Percentiles rank a stretch among this genome's conserved stretches.
These are phyloP conservation scores for Venusia cambrica DNA, from an alignment of 2,888 invertebrate species.

Conservation along the genomic window DNA sequence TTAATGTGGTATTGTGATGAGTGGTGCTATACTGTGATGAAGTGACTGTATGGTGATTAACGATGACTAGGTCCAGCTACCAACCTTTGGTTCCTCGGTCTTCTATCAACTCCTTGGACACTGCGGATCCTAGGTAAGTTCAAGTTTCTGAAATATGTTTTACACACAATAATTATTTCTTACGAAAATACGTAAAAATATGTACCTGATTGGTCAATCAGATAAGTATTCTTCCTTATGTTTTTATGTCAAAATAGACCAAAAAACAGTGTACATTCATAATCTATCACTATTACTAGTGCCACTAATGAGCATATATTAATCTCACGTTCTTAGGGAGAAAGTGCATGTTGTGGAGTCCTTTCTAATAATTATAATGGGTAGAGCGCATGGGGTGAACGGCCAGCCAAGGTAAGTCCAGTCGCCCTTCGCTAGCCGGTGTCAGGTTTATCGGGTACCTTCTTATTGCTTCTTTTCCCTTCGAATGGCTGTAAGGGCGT, in stretches of 20 bases:
- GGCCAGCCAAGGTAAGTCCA: constrained; percentile 16
- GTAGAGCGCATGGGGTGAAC: constrained; percentile 14
- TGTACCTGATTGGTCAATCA: too few relatives aligned
- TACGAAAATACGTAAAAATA: too few relatives aligned
- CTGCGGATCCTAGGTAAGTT: constrained; percentile 64
- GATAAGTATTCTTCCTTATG: too few relatives aligned
- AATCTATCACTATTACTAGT: too few relatives aligned
- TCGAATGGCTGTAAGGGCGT: too few relatives aligned
- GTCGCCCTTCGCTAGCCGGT: constrained; percentile 10
- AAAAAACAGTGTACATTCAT: too few relatives aligned
- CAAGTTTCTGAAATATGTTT: background rate
- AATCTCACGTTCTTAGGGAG: too few relatives aligned
- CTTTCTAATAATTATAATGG: constrained; percentile 7
- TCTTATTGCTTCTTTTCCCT: too few relatives aligned
- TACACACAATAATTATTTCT: background rate
- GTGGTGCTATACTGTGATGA: constrained; percentile 10
- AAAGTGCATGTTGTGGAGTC: too few relatives aligned
- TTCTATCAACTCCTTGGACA: constrained; percentile 64
- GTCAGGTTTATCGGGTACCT: constrained; percentile 15
- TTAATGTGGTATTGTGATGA: too few relatives aligned
- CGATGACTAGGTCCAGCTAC: constrained; percentile 71
- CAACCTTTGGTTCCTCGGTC: constrained; percentile 67
- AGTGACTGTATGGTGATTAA: constrained; percentile 22
- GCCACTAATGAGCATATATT: too few relatives aligned
- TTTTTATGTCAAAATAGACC: too few relatives aligned